A percentile compares a stretch with the other conserved stretches of the same genome.
These are phyloP conservation scores for Dexiosoma caninum DNA, from an alignment of 2,888 invertebrate genomes.

Conservation along the genomic window DNA sequence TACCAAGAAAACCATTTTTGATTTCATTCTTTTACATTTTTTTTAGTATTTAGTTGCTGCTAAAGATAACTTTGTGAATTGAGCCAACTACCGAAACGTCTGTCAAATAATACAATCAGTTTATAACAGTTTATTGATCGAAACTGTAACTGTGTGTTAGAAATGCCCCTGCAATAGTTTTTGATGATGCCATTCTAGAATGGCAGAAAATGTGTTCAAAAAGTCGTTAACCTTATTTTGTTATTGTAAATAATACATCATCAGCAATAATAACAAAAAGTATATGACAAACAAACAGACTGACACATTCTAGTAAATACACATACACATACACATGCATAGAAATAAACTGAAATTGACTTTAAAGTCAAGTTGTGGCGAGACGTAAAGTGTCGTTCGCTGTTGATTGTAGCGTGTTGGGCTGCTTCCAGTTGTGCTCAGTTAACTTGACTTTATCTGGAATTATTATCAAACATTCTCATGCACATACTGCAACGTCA, in stretches of 20 bases:
- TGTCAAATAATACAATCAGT: too few species aligned
- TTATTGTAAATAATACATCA: constrained; percentile 55
- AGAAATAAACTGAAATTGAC: constrained; percentile 25
- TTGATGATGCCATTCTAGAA: constrained; percentile 54
- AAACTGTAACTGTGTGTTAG: background rate
- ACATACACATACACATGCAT: background rate
- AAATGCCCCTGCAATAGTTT: constrained; percentile 22
- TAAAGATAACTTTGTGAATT: constrained; percentile 13
- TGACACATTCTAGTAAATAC: background rate
- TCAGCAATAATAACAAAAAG: constrained; percentile 36
- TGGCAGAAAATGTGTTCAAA: constrained; percentile 58
- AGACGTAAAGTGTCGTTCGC: constrained; percentile 2
- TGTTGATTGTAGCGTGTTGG: constrained; percentile 3
- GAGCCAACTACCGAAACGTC: constrained; percentile 5
- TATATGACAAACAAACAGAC: constrained; percentile 19
- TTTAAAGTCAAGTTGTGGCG: constrained; percentile 27
- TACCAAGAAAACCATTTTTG: too few species aligned
- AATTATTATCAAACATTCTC: constrained; percentile 53
- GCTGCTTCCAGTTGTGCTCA: background rate
- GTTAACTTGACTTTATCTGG: constrained; percentile 38
- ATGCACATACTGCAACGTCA: constrained; percentile 53
- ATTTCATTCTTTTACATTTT: too few species aligned
- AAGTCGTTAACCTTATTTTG: constrained; percentile 62
- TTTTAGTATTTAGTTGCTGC: background rate
- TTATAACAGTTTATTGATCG: background rate